phyloP scores from a whole-genome alignment of 2,113 vertebrate genomes.

The Nyctibius bracteatus region DNA sequence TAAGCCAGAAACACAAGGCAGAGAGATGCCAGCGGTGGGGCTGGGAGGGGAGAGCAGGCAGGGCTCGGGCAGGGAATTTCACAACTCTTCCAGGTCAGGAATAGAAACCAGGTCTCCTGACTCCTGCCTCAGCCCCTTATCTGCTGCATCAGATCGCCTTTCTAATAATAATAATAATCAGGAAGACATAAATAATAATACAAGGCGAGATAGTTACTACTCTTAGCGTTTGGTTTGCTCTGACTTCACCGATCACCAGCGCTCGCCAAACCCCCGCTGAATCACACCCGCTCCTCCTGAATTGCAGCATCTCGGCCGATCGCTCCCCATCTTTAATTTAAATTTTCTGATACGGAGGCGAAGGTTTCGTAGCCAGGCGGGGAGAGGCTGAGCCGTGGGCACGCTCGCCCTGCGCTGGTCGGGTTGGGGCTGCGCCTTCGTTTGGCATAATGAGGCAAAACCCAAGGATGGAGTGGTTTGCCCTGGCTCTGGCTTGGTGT shows the following conservation, averaged over 20 bases:
- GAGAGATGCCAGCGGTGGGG: background rate
- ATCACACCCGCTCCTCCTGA: background rate
- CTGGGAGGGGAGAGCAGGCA: background rate
- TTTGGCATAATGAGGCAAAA: background rate
- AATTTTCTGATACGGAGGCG: background rate
- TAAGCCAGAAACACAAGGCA: background rate
- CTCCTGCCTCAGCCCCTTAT: conserved; percentile 11
- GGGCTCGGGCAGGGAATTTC: conserved; percentile 13
- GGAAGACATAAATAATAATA: conserved; percentile 63
- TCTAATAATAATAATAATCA: conserved; percentile 58
- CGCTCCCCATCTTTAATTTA: background rate
- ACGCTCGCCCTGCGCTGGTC: accelerated
- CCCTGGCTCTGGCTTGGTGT: background rate
- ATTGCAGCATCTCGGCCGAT: background rate
- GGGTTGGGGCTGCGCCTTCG: background rate
- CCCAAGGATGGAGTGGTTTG: background rate
- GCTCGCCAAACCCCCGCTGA: background rate
- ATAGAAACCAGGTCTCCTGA: conserved; percentile 46
- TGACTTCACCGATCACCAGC: background rate
- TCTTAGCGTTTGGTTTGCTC: background rate
- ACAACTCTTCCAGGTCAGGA: conserved; percentile 34
- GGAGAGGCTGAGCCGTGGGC: background rate
- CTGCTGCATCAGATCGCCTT: background rate
- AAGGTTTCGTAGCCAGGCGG: background rate
- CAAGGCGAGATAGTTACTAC: background rate